Conservation (phyloP, 2,888 invertebrate genomes). For the Mythimna ferrago region DNA sequence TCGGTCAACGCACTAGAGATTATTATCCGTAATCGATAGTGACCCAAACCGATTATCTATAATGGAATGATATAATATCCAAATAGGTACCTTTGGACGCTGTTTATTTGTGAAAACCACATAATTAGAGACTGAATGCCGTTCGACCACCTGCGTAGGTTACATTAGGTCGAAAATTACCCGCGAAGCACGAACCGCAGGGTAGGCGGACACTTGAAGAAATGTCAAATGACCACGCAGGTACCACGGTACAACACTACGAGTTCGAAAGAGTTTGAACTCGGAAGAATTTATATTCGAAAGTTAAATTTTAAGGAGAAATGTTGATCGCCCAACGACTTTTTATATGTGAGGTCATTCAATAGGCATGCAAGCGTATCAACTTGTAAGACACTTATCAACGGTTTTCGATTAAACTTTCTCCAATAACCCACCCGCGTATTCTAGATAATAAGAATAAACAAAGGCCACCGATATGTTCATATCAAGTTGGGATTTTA, state of each 20-base stretch:
- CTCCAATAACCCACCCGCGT: slow-evolving; percentile 18
- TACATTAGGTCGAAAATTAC: slow-evolving; percentile 68
- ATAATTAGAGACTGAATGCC: slow-evolving; percentile 66
- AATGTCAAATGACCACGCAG: slow-evolving; percentile 56
- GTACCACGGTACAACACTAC: slow-evolving; percentile 18
- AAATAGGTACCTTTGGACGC: slow-evolving; percentile 53
- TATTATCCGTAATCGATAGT: slow-evolving; percentile 62
- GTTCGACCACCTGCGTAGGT: slow-evolving; percentile 71
- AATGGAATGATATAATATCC: slow-evolving; percentile 63
- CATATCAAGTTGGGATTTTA: slow-evolving; percentile 17
- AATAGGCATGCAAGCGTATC: slow-evolving; percentile 13
- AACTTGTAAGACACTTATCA: slow-evolving; percentile 20
- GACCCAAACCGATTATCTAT: slow-evolving; percentile 59
- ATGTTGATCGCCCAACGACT: slow-evolving; percentile 26
- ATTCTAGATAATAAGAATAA: slow-evolving; percentile 23
- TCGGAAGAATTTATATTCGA: slow-evolving; percentile 7
- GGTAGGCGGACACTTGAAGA: slow-evolving; percentile 34
- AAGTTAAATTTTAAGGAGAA: slow-evolving; percentile 32
- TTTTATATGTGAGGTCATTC: slow-evolving; percentile 12
- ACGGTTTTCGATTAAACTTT: slow-evolving; percentile 37
- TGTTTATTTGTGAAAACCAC: slow-evolving; percentile 71
- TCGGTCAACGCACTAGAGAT: slow-evolving; percentile 48
- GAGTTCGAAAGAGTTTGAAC: background rate
- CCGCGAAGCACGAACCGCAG: slow-evolving; percentile 58
- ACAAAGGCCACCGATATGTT: slow-evolving; percentile 31